Conservation (phyloP, 2,113 vertebrate species). For the Podilymbus podiceps region DNA sequence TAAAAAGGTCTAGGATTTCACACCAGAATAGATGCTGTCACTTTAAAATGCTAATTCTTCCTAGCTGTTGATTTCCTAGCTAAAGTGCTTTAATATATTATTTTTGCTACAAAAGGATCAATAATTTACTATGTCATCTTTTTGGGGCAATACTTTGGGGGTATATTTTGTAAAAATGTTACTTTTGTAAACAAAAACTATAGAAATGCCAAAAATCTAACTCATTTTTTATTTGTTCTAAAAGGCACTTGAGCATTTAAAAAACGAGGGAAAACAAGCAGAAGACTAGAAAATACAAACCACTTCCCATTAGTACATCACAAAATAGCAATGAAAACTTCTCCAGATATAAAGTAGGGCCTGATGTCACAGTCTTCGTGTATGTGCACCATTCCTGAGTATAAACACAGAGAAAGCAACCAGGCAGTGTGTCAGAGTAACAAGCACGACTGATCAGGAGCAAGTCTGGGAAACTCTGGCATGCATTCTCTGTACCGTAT, state of each 20-base stretch:
- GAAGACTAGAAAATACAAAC: not conserved
- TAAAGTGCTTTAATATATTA: not conserved
- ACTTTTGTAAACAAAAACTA: not conserved
- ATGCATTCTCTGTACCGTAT: not conserved
- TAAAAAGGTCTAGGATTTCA: not conserved
- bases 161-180: not conserved
- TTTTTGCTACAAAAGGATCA: not conserved
- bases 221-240: not conserved
- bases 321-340: not conserved
- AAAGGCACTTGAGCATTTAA: not conserved
- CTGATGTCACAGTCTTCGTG: not conserved
- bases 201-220: not conserved
- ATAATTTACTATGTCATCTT: not conserved
- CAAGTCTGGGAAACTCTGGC: not conserved
- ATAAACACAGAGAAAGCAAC: not conserved
- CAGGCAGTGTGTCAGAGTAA: not conserved
- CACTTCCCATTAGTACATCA: not conserved
- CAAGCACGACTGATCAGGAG: not conserved
- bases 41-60: slow-evolving; percentile 1
- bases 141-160: not conserved
- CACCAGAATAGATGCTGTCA: not conserved
- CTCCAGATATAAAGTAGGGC: not conserved
- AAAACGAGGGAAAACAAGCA: not conserved
- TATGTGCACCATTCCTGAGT: not conserved
- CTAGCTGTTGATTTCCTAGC: not conserved